Evolutionary conservation across 2,888 invertebrate species (phyloP), one percentile per base, ranked within the genome.

Genomic region (Volucella bombylans): DNA sequence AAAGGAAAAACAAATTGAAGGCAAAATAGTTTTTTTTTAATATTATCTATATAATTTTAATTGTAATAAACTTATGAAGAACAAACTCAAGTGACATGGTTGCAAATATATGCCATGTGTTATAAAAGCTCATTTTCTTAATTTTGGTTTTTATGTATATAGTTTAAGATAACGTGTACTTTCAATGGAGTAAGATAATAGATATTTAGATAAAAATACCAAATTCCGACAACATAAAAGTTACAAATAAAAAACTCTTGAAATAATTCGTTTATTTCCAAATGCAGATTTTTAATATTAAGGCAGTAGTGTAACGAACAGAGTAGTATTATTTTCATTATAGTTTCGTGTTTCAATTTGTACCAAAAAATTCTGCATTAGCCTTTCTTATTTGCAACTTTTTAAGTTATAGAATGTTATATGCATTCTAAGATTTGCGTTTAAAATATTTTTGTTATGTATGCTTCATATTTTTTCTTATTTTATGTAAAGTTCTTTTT

Each of bases 391-490:
- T 79, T 86, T 86, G 71, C 79, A 82, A 82, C 82, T 82, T 86
- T 64, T 74, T 61, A 69, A 39, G 54, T 69, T 64, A 71, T 79
- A 78, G 72, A 82, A 81, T 73, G 77, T 52, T 81, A 65, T 71
- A 80, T 81, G 79, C 78, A 79, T 67, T 79, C 68, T 77, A 78
- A 86, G 82, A 79, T 82, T 82, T 79, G 69, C 78, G 67, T 68
- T 82, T 64, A 62, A 68, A 69, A 73, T 82, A 69, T 85, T 64
- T 23, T 82, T 86, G 78, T 82, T 82, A 86, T 83, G 73, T 85
- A 86, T 83, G 79, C 85, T 81, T 65, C 77, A 71, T 74, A 74
- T 86, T 86, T 89, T 76, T 86, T 87, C 85, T 86, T 88, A 31
- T 6, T 31, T 31, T 31, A 31, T 76, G 57, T 86, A 57, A 78